Percentiles rank a stretch among this genome's conserved stretches.
Conservation (phyloP, 2,113 vertebrate species). For the Dasyornis broadbenti region DNA sequence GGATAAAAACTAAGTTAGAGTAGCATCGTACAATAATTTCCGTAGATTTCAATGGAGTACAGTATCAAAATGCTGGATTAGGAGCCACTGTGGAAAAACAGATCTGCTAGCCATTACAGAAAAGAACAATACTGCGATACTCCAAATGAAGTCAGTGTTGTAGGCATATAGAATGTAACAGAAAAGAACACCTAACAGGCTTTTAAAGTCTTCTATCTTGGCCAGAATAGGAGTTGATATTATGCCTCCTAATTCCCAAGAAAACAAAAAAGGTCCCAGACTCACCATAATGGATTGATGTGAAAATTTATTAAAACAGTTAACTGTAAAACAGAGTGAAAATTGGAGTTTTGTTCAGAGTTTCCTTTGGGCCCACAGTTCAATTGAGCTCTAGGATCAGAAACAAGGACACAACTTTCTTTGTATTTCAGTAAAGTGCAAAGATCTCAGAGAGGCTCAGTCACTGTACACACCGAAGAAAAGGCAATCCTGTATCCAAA, state of each 20-base stretch:
- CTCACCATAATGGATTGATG: not conserved
- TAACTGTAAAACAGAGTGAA: not conserved
- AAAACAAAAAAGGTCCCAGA: not conserved
- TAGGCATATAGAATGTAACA: fast-evolving
- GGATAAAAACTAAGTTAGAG: not conserved
- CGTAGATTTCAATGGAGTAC: not conserved
- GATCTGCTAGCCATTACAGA: not conserved
- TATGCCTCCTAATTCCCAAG: not conserved
- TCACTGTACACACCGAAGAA: not conserved
- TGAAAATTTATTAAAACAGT: not conserved
- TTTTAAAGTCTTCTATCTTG: not conserved
- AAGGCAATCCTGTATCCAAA: not conserved
- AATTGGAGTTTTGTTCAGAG: not conserved
- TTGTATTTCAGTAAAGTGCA: not conserved
- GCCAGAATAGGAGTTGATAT: not conserved
- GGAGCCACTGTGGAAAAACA: not conserved
- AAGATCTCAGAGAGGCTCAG: not conserved
- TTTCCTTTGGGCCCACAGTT: not conserved
- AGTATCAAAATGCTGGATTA: not conserved
- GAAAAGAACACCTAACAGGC: not conserved
- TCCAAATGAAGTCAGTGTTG: not conserved
- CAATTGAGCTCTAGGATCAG: not conserved
- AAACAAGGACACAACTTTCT: not conserved
- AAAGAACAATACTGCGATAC: not conserved
- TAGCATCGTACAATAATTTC: not conserved